These are phyloP conservation scores for Oostethus manadensis DNA, from an alignment of 2,113 vertebrate species.

Conservation along the genomic window DNA sequence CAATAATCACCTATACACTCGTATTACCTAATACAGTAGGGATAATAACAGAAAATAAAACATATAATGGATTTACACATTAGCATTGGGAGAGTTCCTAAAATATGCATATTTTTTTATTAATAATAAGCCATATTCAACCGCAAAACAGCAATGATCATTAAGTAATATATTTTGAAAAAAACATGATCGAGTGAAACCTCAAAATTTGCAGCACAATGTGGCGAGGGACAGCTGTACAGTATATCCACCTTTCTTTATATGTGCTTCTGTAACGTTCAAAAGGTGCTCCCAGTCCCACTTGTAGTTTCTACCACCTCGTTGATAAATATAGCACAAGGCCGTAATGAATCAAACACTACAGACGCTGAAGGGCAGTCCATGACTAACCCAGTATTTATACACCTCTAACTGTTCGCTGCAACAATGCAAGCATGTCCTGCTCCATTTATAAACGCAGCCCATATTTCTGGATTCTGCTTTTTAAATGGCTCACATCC, in stretches of 20 bases:
- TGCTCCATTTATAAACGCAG: constrained; percentile 46
- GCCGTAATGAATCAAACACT: constrained; percentile 61
- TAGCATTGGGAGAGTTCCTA: too few relatives aligned
- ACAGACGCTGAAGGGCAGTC: constrained; percentile 53
- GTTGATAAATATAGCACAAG: constrained; percentile 54
- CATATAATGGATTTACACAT: too few relatives aligned
- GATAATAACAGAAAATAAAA: too few relatives aligned
- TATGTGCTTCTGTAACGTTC: constrained; percentile 12
- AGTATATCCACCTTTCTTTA: background rate
- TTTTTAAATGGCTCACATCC: constrained; percentile 33
- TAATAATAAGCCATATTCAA: too few relatives aligned
- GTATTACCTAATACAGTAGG: too few relatives aligned
- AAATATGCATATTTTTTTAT: too few relatives aligned
- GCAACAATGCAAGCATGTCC: constrained; percentile 55
- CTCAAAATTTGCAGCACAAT: too few relatives aligned
- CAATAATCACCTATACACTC: too few relatives aligned
- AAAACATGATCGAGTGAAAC: too few relatives aligned
- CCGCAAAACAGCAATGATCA: too few relatives aligned
- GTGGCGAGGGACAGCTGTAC: too few relatives aligned
- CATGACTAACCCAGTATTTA: constrained; percentile 56
- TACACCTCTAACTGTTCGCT: constrained; percentile 41
- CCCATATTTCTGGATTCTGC: constrained; percentile 48
- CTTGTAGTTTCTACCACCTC: constrained; percentile 38
- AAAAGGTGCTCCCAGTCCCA: constrained; percentile 30
- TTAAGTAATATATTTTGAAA: too few relatives aligned